Base-by-base conservation (phyloP, 2,888 invertebrate species). In the Ormyrus thymus region DNA sequence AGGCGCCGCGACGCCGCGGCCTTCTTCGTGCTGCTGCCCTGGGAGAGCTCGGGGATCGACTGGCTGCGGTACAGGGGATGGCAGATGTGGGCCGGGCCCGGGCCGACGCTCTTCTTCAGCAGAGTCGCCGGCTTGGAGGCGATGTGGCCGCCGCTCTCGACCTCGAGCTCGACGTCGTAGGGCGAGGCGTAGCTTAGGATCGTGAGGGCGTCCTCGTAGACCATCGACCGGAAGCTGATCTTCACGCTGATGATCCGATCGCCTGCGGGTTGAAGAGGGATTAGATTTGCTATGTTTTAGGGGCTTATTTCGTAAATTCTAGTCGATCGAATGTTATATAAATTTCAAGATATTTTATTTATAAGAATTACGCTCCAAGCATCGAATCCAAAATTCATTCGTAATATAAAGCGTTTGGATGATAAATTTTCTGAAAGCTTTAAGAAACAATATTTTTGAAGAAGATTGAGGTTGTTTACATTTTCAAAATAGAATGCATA, bases 141-240 rank as follows among this genome's bases (percentile, higher is more conserved):
- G 10, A 86, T 86, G 0, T 92, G 92, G 82, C 92, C 93, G 0
- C 92, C 92, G 83, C 92, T 93, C 86, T 94, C 93, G 50, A 97
- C 93, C 86, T 95, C 95, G 80, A 97, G 91, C 82, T 95, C 94
- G 13, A 97, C 95, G 79, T 96, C 96, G 87, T 97, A 97, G 0
- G 97, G 97, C 56, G 97, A 97, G 7, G 97, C 97, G 83, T 97
- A 96, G 81, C 97, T 96, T 59, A 98, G 91, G 81, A 98, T 96
- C 2, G 96, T 95, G 72, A 97, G 91, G 0, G 97, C 97, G 86
- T 98, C 97, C 88, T 97, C 97, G 86, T 95, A 94, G 0, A 97
- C 97, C 91, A 97, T 97, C 82, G 96, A 96, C 74, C 95, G 94
- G 89, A 97, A 96, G 86, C 95, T 95, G 71, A 97, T 96, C 72